Conservation (phyloP, 1,140 invertebrate species). For the Philotrypesis tridentata region DNA sequence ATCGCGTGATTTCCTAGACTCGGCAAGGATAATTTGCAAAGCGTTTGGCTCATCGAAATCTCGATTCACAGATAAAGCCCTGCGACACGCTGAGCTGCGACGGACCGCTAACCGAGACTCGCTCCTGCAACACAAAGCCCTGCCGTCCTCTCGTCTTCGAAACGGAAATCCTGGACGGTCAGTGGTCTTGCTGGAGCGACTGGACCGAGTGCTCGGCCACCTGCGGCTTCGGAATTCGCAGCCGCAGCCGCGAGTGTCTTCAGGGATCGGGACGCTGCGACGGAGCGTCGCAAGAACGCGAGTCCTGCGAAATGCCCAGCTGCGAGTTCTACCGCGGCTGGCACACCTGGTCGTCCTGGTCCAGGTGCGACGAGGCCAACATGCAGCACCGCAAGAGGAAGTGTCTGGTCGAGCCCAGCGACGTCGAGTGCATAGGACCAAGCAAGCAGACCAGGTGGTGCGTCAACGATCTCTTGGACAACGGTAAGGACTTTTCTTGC, state of each 20-base stretch:
- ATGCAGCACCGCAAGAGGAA: constrained; percentile 79
- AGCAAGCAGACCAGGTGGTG: constrained; percentile 80
- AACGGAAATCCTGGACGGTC: constrained; percentile 61
- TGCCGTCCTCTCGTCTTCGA: constrained; percentile 70
- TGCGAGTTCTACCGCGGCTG: constrained; percentile 76
- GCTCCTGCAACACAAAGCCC: constrained; percentile 81
- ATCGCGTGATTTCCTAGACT: too few relatives aligned
- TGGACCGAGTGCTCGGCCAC: constrained; percentile 86
- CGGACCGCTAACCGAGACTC: constrained; percentile 78
- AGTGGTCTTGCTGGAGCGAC: constrained; percentile 89
- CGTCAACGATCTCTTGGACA: constrained; percentile 69
- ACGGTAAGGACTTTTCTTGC: constrained; percentile 65
- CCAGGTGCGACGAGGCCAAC: constrained; percentile 78
- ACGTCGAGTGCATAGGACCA: constrained; percentile 79
- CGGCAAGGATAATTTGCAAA: neutral
- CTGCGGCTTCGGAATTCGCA: constrained; percentile 81
- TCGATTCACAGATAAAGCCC: constrained; percentile 57
- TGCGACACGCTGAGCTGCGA: constrained; percentile 73
- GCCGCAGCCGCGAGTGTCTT: constrained; percentile 77
- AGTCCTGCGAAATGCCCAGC: constrained; percentile 77
- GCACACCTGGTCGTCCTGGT: constrained; percentile 83
- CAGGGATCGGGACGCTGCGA: constrained; percentile 72
- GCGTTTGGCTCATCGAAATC: neutral
- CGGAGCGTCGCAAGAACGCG: constrained; percentile 66
- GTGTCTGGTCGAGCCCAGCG: constrained; percentile 74